Percentiles rank a stretch among this genome's conserved stretches.
Evolutionary conservation across 2,888 invertebrate species (phyloP).

Genomic region (Trichopria drosophilae): DNA sequence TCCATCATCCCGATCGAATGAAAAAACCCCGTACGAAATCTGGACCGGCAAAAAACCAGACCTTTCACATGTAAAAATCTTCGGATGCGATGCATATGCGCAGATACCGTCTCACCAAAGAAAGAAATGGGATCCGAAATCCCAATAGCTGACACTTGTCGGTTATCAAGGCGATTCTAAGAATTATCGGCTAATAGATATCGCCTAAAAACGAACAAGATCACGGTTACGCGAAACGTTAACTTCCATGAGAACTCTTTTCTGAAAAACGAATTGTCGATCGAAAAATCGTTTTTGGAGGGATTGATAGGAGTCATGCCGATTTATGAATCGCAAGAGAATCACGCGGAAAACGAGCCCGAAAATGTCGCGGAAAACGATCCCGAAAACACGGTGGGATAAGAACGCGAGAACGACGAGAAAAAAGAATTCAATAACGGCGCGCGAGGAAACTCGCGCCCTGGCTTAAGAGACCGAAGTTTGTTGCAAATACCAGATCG

Average conservation of each 20-base stretch:
- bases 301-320: too few relatives aligned
- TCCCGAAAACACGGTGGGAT: too few relatives aligned
- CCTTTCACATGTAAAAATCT: constrained; percentile 24
- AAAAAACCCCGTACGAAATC: constrained; percentile 26
- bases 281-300: too few relatives aligned
- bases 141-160: constrained; percentile 24
- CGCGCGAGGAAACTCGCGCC: too few relatives aligned
- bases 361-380: too few relatives aligned
- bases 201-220: not conserved
- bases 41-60: constrained; percentile 29
- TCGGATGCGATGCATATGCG: constrained; percentile 26
- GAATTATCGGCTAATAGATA: constrained; percentile 29
- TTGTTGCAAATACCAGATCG: not conserved
- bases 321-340: not conserved
- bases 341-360: too few relatives aligned
- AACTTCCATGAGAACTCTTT: constrained; percentile 27
- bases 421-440: too few relatives aligned
- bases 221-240: constrained; percentile 23
- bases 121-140: constrained; percentile 32
- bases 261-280: too few relatives aligned
- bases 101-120: constrained; percentile 13
- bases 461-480: not conserved
- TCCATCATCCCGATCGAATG: constrained; percentile 14
- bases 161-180: constrained; percentile 29
- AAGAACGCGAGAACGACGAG: too few relatives aligned